Base-by-base conservation (phyloP, 2,888 invertebrate species). In the Nezara viridula region DNA sequence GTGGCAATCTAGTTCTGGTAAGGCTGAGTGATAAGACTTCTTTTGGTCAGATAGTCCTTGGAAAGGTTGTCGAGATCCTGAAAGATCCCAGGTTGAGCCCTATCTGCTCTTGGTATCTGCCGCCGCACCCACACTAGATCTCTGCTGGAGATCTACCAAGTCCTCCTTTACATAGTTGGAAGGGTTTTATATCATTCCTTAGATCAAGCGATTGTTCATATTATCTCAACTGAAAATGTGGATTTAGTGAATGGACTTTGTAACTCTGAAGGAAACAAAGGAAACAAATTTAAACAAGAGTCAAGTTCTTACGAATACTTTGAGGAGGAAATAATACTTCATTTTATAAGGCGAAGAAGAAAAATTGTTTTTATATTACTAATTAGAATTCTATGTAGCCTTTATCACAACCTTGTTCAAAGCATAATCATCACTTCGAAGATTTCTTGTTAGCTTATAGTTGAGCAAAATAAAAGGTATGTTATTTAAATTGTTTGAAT, bases 71-170 rank as follows among this genome's bases (percentile, higher is more conserved):
- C 60, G 14, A 37, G 66, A 66, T 32, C 66, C 66, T 12, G 60
- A 60, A 60, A 19, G 60, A 14, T n/a, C 27, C 55, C n/a, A 14
- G 14, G 27, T 14, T 5, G 14, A 27, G 60, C 27, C 37, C 66
- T 73, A 73, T 73, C 66, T 37, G 7, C 14, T 0, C 6, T 7
- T 19, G 32, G 66, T 73, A 73, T 73, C 66, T 73, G 66, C 66
- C 32, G 66, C 66, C 37, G 32, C 66, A 73, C 66, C 66, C 66
- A 73, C 66, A 37, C 32, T 27, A 21, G 66, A 73, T 73, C 66
- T 73, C 37, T 73, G 5, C 66, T 37, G 32, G 32, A 73, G 32
- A 73, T 73, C 66, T 37, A 73, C 66, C 37, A 73, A 73, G 32
- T 73, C 66, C 37, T 37, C 7, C 66, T 37, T 73, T 73, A 73